Evolutionary conservation across 2,888 invertebrate genomes (phyloP).

Genomic region (Erebia ligea): DNA sequence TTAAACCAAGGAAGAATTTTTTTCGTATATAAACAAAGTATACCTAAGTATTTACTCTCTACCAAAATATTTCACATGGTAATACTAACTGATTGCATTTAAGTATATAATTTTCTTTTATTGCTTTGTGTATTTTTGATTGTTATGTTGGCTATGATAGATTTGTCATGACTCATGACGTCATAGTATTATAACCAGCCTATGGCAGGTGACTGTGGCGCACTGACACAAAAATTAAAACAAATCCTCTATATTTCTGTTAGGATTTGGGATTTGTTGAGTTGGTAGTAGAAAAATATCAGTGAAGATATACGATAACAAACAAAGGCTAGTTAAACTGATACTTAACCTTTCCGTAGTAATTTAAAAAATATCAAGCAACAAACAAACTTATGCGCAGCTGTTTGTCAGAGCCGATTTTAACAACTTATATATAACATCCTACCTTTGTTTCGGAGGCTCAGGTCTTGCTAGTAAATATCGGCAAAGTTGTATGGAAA

Average conservation of each 20-base stretch:
- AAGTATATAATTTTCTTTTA: background rate
- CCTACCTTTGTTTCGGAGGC: conserved; percentile 35
- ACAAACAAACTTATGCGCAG: conserved; percentile 37
- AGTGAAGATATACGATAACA: background rate
- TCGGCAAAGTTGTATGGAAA: conserved; percentile 26
- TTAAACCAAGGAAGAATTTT: background rate
- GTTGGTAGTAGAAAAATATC: background rate
- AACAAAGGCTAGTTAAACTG: background rate
- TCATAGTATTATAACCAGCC: background rate
- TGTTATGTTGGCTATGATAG: background rate
- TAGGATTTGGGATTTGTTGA: background rate
- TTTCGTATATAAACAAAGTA: background rate
- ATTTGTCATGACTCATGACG: background rate
- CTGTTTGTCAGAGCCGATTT: conserved; percentile 40
- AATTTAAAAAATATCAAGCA: conserved; percentile 17
- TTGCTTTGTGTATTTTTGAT: background rate
- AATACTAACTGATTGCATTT: no score
- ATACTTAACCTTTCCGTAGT: background rate
- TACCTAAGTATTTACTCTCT: background rate
- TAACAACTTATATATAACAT: conserved; percentile 41
- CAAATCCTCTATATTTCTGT: background rate
- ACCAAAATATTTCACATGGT: no score
- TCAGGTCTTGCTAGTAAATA: conserved; percentile 20
- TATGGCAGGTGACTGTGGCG: background rate
- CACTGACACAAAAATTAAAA: background rate